Conservation (phyloP, 2,888 invertebrate species). For the Brachyopa scutellaris region DNA sequence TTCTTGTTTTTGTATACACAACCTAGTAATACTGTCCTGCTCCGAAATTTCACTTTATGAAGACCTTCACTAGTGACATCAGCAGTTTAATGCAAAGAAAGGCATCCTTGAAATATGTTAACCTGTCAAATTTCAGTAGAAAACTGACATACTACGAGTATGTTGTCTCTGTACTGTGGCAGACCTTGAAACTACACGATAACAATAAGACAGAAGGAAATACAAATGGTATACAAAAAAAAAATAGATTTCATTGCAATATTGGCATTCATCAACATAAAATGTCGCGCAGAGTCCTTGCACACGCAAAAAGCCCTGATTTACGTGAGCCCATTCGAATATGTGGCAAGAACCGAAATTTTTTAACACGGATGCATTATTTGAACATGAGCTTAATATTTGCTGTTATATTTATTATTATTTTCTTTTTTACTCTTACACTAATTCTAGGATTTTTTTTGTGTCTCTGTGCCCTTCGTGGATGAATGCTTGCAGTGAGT, state of each 20-base stretch:
- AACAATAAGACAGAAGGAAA: conserved; percentile 37
- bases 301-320: conserved; percentile 44
- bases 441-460: conserved; percentile 31
- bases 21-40: too few relatives aligned
- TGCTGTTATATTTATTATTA: conserved; percentile 59
- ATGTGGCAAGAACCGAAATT: conserved; percentile 33
- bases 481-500: conserved; percentile 25
- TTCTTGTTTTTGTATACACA: too few relatives aligned
- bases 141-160: background rate
- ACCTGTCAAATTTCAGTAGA: conserved; percentile 12
- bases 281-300: conserved; percentile 49
- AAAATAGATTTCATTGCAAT: conserved; percentile 43
- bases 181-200: conserved; percentile 55
- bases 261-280: conserved; percentile 61
- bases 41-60: background rate
- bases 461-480: conserved; percentile 3
- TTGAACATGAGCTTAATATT: conserved; percentile 66
- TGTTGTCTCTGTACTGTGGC: background rate
- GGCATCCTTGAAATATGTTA: conserved; percentile 7
- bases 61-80: conserved; percentile 31
- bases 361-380: conserved; percentile 62
- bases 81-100: conserved; percentile 14
- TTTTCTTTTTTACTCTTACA: too few relatives aligned
- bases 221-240: conserved; percentile 1
- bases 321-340: conserved; percentile 33